Evolutionary conservation across 2,888 invertebrate species (phyloP).

Genomic region (Idaea dimidiata): DNA sequence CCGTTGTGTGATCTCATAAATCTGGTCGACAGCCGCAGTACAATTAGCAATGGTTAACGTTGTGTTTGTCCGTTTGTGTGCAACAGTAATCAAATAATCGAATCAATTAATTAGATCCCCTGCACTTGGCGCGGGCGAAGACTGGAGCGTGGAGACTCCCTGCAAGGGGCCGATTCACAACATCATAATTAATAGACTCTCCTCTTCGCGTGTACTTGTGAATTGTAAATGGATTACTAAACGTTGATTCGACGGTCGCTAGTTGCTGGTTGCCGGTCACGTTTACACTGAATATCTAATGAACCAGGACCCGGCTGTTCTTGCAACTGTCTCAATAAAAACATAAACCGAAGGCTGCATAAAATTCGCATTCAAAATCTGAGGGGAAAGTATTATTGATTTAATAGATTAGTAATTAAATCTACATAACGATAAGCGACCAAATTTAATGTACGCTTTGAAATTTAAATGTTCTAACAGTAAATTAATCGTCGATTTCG

Average conservation of each 20-base stretch:
- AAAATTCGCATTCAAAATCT: not conserved
- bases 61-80: conserved; percentile 13
- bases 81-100: conserved; percentile 40
- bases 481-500: not conserved
- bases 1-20: not conserved
- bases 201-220: conserved; percentile 12
- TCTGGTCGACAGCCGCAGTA: not conserved
- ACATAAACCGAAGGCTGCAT: not conserved
- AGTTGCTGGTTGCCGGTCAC: not conserved
- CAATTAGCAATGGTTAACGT: conserved; percentile 3
- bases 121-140: no score
- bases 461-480: not conserved
- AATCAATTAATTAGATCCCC: conserved; percentile 40
- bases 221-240: conserved; percentile 16
- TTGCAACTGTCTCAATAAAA: not conserved
- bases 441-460: not conserved
- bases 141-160: not conserved
- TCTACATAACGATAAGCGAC: not conserved
- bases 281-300: not conserved
- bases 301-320: not conserved
- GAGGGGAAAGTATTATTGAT: not conserved
- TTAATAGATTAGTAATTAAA: not conserved
- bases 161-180: conserved; percentile 1
- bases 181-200: conserved; percentile 29
- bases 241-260: not conserved